Conservation (phyloP, 2,113 vertebrate genomes). For the Microcebus griseorufus region DNA sequence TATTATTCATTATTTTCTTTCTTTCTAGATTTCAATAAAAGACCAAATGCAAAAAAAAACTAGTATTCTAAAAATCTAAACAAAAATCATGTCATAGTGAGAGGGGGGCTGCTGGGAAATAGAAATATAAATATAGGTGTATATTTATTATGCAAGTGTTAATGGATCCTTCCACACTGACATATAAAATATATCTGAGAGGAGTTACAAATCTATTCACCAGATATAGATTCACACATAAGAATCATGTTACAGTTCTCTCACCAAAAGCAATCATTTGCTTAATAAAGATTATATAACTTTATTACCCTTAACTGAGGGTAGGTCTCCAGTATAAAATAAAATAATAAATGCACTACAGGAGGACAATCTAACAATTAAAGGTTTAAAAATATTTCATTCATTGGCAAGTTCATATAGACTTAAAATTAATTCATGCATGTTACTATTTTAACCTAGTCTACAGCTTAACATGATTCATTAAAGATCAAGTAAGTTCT, state of each 20-base stretch:
- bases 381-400: neutral
- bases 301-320: neutral
- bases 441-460: conserved; percentile 19
- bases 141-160: neutral
- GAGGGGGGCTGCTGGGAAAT: neutral
- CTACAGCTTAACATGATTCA: conserved; percentile 10
- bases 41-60: neutral
- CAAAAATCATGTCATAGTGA: neutral
- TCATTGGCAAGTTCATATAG: conserved; percentile 4
- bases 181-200: neutral
- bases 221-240: neutral
- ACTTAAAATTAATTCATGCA: conserved; percentile 4
- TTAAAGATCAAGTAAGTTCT: conserved; percentile 26
- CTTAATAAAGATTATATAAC: conserved; percentile 42
- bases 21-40: conserved; percentile 26
- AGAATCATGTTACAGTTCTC: neutral
- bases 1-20: conserved; percentile 26
- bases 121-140: neutral
- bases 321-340: neutral
- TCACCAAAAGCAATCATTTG: neutral
- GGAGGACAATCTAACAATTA: neutral
- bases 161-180: neutral
- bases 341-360: conserved; percentile 5
- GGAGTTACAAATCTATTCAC: neutral
- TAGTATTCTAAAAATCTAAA: neutral